These are phyloP conservation scores for Scaptomyza cyrtandrae DNA, from an alignment of 2,888 invertebrate species.

Conservation along the genomic window DNA sequence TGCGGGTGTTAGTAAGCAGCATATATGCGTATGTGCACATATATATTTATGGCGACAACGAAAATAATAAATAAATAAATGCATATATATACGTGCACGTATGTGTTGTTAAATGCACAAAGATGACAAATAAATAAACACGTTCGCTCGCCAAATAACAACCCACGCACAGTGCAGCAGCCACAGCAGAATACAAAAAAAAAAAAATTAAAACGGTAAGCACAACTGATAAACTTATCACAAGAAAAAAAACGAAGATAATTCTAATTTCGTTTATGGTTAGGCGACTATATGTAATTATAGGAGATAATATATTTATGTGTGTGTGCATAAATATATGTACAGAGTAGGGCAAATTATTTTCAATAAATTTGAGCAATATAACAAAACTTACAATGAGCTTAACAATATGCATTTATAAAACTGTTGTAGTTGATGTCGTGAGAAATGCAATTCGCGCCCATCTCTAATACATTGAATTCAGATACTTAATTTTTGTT, in stretches of 20 bases:
- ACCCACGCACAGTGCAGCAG: conserved; percentile 15
- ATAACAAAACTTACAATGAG: neutral
- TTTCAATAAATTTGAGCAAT: neutral
- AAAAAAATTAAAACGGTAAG: conserved; percentile 50
- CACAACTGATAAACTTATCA: conserved; percentile 70
- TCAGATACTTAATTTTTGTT: conserved; percentile 16
- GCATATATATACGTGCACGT: conserved; percentile 42
- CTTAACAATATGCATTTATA: neutral
- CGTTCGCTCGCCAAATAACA: conserved; percentile 30
- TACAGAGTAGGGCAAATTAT: neutral
- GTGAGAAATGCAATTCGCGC: conserved; percentile 3
- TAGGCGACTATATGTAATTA: conserved; percentile 17
- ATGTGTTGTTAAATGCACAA: conserved; percentile 58
- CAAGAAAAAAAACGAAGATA: conserved; percentile 47
- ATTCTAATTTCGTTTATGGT: conserved; percentile 55
- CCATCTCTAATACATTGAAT: conserved; percentile 1
- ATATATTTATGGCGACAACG: conserved; percentile 46
- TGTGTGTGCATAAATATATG: conserved; percentile 1
- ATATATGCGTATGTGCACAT: conserved; percentile 17
- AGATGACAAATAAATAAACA: conserved; percentile 57
- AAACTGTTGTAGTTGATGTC: neutral
- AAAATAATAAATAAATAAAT: conserved; percentile 71
- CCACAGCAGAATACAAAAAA: conserved; percentile 14
- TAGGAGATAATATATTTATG: conserved; percentile 9
- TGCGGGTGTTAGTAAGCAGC: conserved; percentile 34